phyloP scores from a whole-genome alignment of 1,140 invertebrate genomes.

The Anastatus disparis region DNA sequence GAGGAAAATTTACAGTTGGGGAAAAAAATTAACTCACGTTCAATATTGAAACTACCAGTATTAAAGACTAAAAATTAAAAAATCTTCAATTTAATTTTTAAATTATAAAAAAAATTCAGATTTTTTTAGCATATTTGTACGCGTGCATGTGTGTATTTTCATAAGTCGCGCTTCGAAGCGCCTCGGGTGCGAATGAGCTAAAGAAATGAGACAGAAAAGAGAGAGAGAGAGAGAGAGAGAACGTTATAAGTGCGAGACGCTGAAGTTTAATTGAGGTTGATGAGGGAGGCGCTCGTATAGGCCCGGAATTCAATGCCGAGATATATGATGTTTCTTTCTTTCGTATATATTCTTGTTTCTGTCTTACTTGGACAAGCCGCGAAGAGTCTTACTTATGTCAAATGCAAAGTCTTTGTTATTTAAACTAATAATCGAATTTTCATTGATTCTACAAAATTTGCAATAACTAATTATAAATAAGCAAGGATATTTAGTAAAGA shows the following conservation, averaged over 20 bases:
- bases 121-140: not conserved
- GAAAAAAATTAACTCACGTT: too few relatives aligned
- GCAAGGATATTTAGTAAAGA: too few relatives aligned
- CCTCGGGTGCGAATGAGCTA: conserved; percentile 64
- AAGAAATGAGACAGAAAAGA: too few relatives aligned
- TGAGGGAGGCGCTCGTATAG: conserved; percentile 67
- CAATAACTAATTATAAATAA: too few relatives aligned
- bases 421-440: not conserved
- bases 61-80: too few relatives aligned
- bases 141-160: not conserved
- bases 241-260: conserved; percentile 62
- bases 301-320: conserved; percentile 66
- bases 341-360: conserved; percentile 25
- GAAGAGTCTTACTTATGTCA: not conserved
- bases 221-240: too few relatives aligned
- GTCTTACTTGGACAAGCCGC: not conserved
- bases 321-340: conserved; percentile 61
- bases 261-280: conserved; percentile 68
- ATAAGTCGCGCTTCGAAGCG: conserved; percentile 42
- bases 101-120: not conserved
- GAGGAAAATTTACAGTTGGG: too few relatives aligned
- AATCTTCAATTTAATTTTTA: too few relatives aligned
- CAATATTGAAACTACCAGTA: too few relatives aligned
- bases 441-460: too few relatives aligned
- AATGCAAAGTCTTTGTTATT: not conserved